phyloP scores from a whole-genome alignment of 2,797 vertebrate genomes.

The Aselliscus stoliczkanus region DNA sequence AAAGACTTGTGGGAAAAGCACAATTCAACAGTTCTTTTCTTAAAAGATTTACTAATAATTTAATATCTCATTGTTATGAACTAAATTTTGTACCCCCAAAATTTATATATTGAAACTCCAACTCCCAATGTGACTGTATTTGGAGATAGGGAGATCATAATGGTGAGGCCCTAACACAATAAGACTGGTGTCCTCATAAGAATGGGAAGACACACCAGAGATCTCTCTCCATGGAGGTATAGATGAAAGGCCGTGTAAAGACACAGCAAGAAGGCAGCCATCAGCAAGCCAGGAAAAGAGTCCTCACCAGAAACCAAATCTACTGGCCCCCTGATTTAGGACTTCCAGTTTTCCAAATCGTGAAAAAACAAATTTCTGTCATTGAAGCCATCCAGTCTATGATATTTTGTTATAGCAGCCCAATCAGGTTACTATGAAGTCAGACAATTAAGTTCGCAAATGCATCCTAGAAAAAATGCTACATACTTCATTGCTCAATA shows the following conservation, averaged over 20 bases:
- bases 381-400: background rate
- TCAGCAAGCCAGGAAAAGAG: background rate
- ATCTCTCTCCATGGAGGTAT: background rate
- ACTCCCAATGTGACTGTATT: background rate
- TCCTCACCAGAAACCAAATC: background rate
- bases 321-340: background rate
- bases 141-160: background rate
- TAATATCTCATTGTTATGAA: background rate
- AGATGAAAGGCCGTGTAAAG: accelerated
- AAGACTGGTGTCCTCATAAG: background rate
- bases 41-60: background rate
- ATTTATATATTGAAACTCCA: background rate
- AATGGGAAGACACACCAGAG: background rate
- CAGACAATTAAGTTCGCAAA: too few relatives aligned
- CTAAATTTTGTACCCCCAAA: background rate
- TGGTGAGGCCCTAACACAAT: background rate
- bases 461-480: too few relatives aligned
- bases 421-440: background rate
- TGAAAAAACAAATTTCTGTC: background rate
- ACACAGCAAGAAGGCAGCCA: background rate
- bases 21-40: background rate
- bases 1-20: background rate
- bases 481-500: too few relatives aligned
- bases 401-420: background rate
- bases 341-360: background rate